These are phyloP conservation scores for Lapara coniferarum DNA, from an alignment of 2,888 invertebrate species.

Conservation along the genomic window DNA sequence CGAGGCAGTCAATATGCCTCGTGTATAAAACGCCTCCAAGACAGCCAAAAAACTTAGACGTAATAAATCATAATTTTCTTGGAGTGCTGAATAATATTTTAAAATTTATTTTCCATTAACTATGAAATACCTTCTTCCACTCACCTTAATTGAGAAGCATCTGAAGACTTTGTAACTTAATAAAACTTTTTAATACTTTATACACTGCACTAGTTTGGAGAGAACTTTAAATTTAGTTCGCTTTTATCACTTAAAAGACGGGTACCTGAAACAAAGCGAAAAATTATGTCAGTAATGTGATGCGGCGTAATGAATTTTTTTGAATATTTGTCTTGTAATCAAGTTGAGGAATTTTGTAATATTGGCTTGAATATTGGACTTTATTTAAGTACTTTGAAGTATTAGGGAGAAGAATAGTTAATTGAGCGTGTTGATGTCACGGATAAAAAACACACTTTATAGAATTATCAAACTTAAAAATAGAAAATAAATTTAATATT, in stretches of 20 bases:
- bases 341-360: slow-evolving; percentile 4
- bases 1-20: too few species aligned
- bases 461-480: too few species aligned
- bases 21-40: too few species aligned
- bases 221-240: slow-evolving; percentile 43
- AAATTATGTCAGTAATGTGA: neutral
- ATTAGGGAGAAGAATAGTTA: too few species aligned
- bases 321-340: slow-evolving; percentile 1
- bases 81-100: neutral
- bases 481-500: too few species aligned
- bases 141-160: slow-evolving; percentile 19
- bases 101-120: neutral
- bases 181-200: slow-evolving; percentile 21
- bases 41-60: too few species aligned
- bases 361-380: slow-evolving; percentile 17
- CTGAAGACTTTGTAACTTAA: slow-evolving; percentile 13
- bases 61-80: neutral
- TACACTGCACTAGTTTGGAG: slow-evolving; percentile 26
- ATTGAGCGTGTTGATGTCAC: too few species aligned
- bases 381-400: neutral
- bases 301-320: slow-evolving; percentile 10
- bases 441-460: too few species aligned
- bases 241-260: slow-evolving; percentile 38
- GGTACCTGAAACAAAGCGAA: slow-evolving; percentile 48
- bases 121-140: slow-evolving; percentile 8